Conservation (phyloP, 2,113 vertebrate genomes). For the Vicugna pacos region DNA sequence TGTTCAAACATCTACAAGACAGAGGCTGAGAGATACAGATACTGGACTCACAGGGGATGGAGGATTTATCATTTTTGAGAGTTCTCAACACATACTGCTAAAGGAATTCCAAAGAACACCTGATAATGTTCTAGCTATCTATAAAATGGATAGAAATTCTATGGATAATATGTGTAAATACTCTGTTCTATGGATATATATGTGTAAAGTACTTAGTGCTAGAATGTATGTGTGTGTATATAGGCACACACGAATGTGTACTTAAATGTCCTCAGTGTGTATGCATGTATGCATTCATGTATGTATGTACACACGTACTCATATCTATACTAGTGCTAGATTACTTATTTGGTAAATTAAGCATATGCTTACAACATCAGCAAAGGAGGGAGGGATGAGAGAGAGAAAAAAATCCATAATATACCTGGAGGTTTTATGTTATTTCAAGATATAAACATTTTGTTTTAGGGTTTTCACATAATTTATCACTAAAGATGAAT, state of each 20-base stretch:
- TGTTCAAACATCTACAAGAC: not conserved
- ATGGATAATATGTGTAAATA: not conserved
- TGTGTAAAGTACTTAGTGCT: not conserved
- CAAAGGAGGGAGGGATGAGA: not conserved
- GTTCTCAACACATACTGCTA: not conserved
- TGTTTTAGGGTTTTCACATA: not conserved
- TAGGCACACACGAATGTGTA: not conserved
- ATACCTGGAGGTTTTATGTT: not conserved
- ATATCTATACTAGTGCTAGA: not conserved
- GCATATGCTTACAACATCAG: not conserved
- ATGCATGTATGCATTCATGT: not conserved
- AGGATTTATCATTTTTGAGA: not conserved
- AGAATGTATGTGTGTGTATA: not conserved
- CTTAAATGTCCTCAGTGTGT: not conserved
- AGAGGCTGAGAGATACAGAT: not conserved
- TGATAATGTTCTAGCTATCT: not conserved
- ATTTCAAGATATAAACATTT: not conserved
- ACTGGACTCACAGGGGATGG: not conserved
- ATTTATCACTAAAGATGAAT: constrained; percentile 25
- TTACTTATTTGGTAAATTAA: not conserved
- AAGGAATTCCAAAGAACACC: not conserved
- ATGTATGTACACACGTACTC: not conserved
- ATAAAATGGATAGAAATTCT: no score
- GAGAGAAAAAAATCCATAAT: not conserved
- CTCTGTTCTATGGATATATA: not conserved